Evolutionary conservation across 2,888 invertebrate genomes (phyloP).

Genomic region (Nysson spinosus): DNA sequence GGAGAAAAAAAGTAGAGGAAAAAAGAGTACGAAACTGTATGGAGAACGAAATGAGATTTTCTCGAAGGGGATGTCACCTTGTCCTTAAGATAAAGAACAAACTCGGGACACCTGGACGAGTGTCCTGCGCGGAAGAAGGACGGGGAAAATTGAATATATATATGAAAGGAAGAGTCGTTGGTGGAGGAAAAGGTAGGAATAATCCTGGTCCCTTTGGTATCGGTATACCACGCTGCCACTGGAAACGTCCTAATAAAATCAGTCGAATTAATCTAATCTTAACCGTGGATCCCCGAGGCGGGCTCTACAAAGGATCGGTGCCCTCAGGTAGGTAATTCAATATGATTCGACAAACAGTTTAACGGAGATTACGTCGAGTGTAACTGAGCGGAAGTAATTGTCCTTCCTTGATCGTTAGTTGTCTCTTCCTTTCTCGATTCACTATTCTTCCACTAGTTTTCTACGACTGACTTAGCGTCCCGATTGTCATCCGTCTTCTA

Average conservation of each 20-base stretch:
- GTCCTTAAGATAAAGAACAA: slow-evolving; percentile 62
- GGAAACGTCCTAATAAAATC: slow-evolving; percentile 70
- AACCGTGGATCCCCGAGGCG: slow-evolving; percentile 58
- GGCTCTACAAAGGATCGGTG: slow-evolving; percentile 62
- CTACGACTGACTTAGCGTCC: slow-evolving; percentile 14
- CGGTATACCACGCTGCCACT: slow-evolving; percentile 35
- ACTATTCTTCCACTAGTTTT: background rate
- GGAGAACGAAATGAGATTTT: slow-evolving; percentile 59
- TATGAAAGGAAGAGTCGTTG: background rate
- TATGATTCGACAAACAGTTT: slow-evolving; percentile 72
- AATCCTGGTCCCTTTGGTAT: slow-evolving; percentile 1
- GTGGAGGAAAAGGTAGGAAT: slow-evolving; percentile 1
- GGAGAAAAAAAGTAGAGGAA: slow-evolving; percentile 28
- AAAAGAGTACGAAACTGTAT: slow-evolving; percentile 33
- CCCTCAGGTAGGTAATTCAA: slow-evolving; percentile 66
- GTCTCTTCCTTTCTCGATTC: slow-evolving; percentile 1
- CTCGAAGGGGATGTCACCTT: slow-evolving; percentile 62
- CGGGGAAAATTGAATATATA: background rate
- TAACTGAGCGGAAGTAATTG: slow-evolving; percentile 60
- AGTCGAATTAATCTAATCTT: slow-evolving; percentile 71
- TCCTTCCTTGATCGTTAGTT: slow-evolving; percentile 33
- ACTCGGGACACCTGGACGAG: slow-evolving; percentile 54
- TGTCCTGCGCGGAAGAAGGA: background rate
- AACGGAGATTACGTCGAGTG: slow-evolving; percentile 65
- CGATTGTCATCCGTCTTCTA: too few species aligned